Evolutionary conservation across 2,888 invertebrate species (phyloP).

Genomic region (Tridacna gigas): DNA sequence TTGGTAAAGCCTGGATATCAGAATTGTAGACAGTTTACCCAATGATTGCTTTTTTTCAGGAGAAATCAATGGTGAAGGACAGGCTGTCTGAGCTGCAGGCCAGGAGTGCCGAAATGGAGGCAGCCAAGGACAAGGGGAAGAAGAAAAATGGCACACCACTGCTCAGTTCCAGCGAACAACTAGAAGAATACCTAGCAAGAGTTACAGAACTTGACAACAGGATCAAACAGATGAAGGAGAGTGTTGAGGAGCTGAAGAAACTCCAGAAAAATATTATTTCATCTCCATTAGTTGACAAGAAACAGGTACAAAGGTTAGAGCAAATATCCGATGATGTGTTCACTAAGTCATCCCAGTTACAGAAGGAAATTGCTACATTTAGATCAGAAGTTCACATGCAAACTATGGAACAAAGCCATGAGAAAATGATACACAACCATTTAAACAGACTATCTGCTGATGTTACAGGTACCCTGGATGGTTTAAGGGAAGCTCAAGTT

Average conservation of each 20-base stretch:
- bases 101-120: constrained; percentile 60
- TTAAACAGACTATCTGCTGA: constrained; percentile 69
- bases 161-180: constrained; percentile 61
- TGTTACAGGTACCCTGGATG: constrained; percentile 69
- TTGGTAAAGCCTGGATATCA: too few species aligned
- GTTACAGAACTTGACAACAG: constrained; percentile 70
- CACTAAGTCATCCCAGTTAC: constrained; percentile 63
- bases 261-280: constrained; percentile 72
- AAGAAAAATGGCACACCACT: constrained; percentile 65
- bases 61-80: constrained; percentile 69
- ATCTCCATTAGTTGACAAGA: constrained; percentile 69
- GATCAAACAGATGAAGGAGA: constrained; percentile 64
- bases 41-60: not conserved
- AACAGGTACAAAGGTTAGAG: constrained; percentile 70
- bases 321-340: constrained; percentile 69
- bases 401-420: constrained; percentile 51
- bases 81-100: constrained; percentile 73
- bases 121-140: constrained; percentile 57
- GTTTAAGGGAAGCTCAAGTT: constrained; percentile 73
- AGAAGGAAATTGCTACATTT: constrained; percentile 66
- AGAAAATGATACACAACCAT: constrained; percentile 58
- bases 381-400: constrained; percentile 37
- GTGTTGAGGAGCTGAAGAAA: constrained; percentile 71
- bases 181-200: constrained; percentile 54
- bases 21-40: too few species aligned